Conservation (phyloP, 2,113 vertebrate species). For the Strix aluco region DNA sequence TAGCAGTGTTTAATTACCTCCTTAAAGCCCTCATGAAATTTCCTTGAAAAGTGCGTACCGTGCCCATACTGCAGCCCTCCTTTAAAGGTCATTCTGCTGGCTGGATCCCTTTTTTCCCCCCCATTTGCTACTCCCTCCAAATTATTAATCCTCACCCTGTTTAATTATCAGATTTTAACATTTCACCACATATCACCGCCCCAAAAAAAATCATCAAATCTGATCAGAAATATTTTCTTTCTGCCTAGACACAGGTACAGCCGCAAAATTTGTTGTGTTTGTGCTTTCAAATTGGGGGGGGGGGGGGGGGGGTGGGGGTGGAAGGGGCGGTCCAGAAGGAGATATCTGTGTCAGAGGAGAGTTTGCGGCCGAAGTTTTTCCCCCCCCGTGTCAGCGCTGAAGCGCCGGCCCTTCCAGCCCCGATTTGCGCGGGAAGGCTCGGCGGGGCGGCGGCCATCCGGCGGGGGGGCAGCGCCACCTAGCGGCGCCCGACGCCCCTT, state of each 20-base stretch:
- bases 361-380: no score
- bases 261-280: not conserved
- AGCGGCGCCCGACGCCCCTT: no score
- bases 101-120: not conserved
- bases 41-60: rapidly evolving
- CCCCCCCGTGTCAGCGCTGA: no score
- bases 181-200: not conserved
- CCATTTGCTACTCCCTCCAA: not conserved
- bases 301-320: rapidly evolving
- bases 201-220: not conserved
- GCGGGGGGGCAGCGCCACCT: no score
- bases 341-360: not conserved
- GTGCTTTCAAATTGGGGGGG: not conserved
- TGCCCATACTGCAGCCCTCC: not conserved
- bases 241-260: not conserved
- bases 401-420: no score
- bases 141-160: not conserved
- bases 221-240: not conserved
- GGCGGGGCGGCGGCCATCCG: no score
- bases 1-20: not conserved
- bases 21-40: not conserved
- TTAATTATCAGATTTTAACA: not conserved
- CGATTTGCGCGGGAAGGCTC: no score
- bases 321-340: not conserved
- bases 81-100: not conserved